Conservation (phyloP, 1,140 invertebrate genomes). For the Reticulitermes speratus region DNA sequence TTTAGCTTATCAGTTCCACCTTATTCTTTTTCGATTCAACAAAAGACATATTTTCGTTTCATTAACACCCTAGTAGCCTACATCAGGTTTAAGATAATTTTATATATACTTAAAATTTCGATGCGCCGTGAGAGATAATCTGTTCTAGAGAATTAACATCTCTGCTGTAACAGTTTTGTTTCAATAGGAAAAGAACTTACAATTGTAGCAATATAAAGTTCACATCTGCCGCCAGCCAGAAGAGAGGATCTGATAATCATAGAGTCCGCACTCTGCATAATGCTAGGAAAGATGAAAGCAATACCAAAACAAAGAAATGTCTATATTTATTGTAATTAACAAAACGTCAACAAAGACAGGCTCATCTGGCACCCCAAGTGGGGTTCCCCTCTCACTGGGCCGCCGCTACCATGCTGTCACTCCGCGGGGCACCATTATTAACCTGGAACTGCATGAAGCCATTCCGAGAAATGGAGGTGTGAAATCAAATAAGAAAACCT, state of each 20-base stretch:
- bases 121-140: background rate
- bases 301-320: constrained; percentile 9
- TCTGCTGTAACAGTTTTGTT: background rate
- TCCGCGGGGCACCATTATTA: background rate
- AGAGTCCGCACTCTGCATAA: background rate
- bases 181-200: background rate
- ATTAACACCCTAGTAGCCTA: background rate
- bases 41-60: background rate
- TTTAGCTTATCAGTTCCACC: too few relatives aligned
- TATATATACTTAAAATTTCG: background rate
- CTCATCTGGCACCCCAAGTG: background rate
- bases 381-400: background rate
- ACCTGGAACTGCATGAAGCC: background rate
- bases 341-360: constrained; percentile 1
- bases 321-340: constrained; percentile 20
- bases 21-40: too few relatives aligned
- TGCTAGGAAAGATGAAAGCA: background rate
- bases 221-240: background rate
- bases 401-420: background rate
- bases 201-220: background rate
- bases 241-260: background rate
- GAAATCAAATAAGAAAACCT: constrained; percentile 7
- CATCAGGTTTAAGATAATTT: too few relatives aligned
- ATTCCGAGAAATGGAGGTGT: constrained; percentile 4
- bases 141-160: background rate